A percentile compares a stretch with the other conserved stretches of the same genome.
phyloP scores from a whole-genome alignment of 2,888 invertebrate species.

The Allophyes oxyacanthae region DNA sequence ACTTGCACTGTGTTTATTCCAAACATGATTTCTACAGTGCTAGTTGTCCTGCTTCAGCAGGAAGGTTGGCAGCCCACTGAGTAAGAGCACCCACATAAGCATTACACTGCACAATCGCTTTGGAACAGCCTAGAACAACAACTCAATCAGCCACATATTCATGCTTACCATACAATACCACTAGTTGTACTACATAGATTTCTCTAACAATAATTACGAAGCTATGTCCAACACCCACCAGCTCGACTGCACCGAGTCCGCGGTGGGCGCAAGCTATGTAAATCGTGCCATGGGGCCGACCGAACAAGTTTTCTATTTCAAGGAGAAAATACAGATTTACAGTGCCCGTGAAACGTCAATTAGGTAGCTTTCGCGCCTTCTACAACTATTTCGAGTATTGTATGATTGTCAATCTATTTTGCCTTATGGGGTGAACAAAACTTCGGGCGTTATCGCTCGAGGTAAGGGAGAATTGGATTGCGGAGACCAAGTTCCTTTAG shows the following conservation, averaged over 20 bases:
- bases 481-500: constrained; percentile 12
- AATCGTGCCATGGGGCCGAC: constrained; percentile 61
- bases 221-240: constrained; percentile 56
- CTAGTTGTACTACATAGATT: constrained; percentile 52
- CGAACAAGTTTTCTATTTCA: constrained; percentile 68
- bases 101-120: constrained; percentile 2
- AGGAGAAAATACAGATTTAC: constrained; percentile 73
- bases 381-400: constrained; percentile 61
- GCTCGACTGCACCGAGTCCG: constrained; percentile 28
- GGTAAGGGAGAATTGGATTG: constrained; percentile 20
- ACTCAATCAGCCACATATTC: constrained; percentile 35
- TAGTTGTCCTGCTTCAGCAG: too few relatives aligned
- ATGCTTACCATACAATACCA: constrained; percentile 49
- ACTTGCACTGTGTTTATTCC: background rate
- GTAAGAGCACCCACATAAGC: background rate
- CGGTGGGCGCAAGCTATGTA: constrained; percentile 61
- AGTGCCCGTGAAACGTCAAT: constrained; percentile 69
- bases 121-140: constrained; percentile 13
- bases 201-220: constrained; percentile 60
- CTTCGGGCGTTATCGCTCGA: constrained; percentile 43
- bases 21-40: background rate
- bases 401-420: constrained; percentile 61
- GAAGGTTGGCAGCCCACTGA: too few relatives aligned
- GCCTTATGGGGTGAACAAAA: constrained; percentile 58
- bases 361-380: constrained; percentile 66